These are phyloP conservation scores for Tipula lateralis DNA, from an alignment of 2,888 invertebrate genomes.

Conservation along the genomic window DNA sequence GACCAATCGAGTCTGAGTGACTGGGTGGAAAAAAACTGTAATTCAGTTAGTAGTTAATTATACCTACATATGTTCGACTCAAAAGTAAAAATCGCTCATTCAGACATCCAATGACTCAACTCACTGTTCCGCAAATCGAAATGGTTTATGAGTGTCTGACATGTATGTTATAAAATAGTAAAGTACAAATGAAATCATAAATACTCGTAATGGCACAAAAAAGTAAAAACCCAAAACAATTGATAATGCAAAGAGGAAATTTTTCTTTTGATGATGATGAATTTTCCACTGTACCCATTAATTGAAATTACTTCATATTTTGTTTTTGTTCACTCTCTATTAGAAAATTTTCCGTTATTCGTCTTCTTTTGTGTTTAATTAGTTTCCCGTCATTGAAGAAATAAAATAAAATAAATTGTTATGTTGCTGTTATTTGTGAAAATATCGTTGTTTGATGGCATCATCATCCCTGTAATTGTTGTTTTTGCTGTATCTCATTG, in stretches of 20 bases:
- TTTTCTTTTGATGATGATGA: neutral
- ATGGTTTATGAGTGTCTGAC: too few relatives aligned
- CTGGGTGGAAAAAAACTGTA: too few relatives aligned
- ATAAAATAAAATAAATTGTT: neutral
- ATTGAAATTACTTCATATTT: neutral
- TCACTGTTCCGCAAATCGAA: too few relatives aligned
- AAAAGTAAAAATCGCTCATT: too few relatives aligned
- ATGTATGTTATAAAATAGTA: too few relatives aligned
- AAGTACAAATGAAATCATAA: neutral
- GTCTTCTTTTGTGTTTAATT: neutral
- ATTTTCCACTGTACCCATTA: neutral
- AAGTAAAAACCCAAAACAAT: neutral
- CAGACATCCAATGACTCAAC: too few relatives aligned
- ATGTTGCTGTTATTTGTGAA: neutral
- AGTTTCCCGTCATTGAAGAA: constrained; percentile 3
- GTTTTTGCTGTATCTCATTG: neutral
- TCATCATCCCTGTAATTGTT: neutral
- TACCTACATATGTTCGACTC: too few relatives aligned
- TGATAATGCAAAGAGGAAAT: constrained; percentile 2
- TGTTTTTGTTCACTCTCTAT: neutral
- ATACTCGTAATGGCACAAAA: neutral
- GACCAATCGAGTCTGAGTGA: too few relatives aligned
- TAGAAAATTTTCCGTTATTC: neutral
- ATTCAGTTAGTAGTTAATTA: too few relatives aligned
- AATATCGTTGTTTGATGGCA: neutral